Evolutionary conservation across 2,113 vertebrate species (phyloP).

Genomic region (Polypterus senegalus): DNA sequence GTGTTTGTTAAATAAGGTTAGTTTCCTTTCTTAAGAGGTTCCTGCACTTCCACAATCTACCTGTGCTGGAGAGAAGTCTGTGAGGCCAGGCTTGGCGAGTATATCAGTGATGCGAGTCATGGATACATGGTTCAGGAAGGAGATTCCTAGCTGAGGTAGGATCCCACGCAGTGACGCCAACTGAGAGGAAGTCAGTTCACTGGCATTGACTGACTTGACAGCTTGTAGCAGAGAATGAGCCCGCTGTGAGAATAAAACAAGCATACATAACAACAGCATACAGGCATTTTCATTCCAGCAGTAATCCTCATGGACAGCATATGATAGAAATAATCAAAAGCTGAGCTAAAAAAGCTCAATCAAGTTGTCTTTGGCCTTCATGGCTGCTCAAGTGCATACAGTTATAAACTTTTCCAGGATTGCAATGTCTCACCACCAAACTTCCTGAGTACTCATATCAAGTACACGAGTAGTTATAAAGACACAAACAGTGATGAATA

Average conservation of each 20-base stretch:
- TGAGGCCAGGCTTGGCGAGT: conserved; percentile 45
- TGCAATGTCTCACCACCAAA: too few relatives aligned
- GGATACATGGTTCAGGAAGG: conserved; percentile 55
- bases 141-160: conserved; percentile 59
- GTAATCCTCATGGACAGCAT: neutral
- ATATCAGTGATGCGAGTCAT: conserved; percentile 49
- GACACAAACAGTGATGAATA: too few relatives aligned
- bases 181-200: conserved; percentile 36
- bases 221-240: conserved; percentile 58
- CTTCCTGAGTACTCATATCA: too few relatives aligned
- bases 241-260: conserved; percentile 35
- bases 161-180: conserved; percentile 50
- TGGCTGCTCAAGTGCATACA: too few relatives aligned
- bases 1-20: too few relatives aligned
- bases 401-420: too few relatives aligned
- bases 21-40: too few relatives aligned
- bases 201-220: conserved; percentile 45
- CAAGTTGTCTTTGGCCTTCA: too few relatives aligned
- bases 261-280: too few relatives aligned
- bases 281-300: too few relatives aligned
- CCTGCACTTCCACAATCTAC: conserved; percentile 24
- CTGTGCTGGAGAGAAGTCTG: conserved; percentile 56
- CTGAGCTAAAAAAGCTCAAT: neutral
- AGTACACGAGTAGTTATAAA: too few relatives aligned
- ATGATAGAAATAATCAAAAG: neutral